phyloP scores from a whole-genome alignment of 2,113 vertebrate species.

The human region DNA sequence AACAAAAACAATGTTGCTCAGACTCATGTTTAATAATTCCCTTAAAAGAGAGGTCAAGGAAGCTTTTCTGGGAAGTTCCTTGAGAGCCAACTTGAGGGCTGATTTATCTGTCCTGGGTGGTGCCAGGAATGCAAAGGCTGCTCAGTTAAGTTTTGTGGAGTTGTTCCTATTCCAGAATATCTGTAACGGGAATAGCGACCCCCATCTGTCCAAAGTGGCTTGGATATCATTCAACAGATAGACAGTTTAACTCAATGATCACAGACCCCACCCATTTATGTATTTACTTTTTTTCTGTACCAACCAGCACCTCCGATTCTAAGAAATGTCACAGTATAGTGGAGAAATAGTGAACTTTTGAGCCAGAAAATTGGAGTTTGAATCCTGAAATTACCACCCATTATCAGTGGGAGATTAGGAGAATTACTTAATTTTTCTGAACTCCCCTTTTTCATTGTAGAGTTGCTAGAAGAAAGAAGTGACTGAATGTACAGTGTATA shows the following conservation, averaged over 20 bases:
- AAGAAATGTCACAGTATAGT: not conserved
- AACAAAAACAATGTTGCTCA: not conserved
- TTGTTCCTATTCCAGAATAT: not conserved
- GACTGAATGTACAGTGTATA: not conserved
- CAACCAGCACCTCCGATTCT: not conserved
- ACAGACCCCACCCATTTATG: not conserved
- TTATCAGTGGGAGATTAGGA: not conserved
- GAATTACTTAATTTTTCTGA: conserved; percentile 30
- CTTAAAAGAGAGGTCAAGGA: not conserved
- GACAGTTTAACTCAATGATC: not conserved
- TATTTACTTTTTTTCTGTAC: not conserved
- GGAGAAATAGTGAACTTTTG: not conserved
- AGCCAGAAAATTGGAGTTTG: conserved; percentile 26
- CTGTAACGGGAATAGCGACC: not conserved
- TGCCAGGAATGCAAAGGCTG: not conserved
- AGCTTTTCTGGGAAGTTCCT: not conserved
- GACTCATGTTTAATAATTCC: conserved; percentile 49
- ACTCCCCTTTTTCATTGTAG: not conserved
- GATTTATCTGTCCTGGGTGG: not conserved
- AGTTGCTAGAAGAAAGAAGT: not conserved
- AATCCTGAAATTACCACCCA: not conserved
- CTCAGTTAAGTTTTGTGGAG: not conserved
- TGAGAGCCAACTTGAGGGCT: not conserved
- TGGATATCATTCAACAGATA: not conserved
- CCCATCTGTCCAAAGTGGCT: not conserved